These are phyloP conservation scores for Ormyrus pomaceus DNA, from an alignment of 2,888 invertebrate genomes.

Conservation along the genomic window DNA sequence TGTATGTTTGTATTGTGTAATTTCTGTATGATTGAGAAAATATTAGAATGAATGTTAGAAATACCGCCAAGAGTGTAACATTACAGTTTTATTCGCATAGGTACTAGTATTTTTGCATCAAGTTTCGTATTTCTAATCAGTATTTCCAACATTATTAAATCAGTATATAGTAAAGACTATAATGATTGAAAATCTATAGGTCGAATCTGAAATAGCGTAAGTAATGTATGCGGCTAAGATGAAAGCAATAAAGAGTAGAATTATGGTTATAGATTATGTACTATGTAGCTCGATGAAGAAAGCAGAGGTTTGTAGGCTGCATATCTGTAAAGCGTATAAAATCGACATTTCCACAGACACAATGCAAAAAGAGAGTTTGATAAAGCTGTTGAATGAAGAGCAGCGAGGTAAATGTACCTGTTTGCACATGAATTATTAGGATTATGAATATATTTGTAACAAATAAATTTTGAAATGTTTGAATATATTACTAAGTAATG, in stretches of 20 bases:
- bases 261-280: constrained; percentile 11
- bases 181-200: constrained; percentile 3
- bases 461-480: neutral
- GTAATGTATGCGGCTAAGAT: constrained; percentile 27
- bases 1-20: constrained; percentile 29
- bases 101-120: neutral
- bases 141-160: constrained; percentile 11
- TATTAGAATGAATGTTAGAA: constrained; percentile 19
- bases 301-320: constrained; percentile 27
- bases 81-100: too few species aligned
- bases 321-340: constrained; percentile 38
- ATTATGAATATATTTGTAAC: neutral
- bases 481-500: too few species aligned
- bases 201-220: constrained; percentile 18
- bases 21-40: constrained; percentile 2
- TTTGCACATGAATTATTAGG: constrained; percentile 9
- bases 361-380: constrained; percentile 21
- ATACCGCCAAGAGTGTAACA: neutral
- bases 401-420: constrained; percentile 19
- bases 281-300: constrained; percentile 20
- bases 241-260: constrained; percentile 29
- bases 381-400: constrained; percentile 41
- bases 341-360: constrained; percentile 25
- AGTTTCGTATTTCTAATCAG: neutral
- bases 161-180: constrained; percentile 10